Evolutionary conservation across 2,797 vertebrate species (phyloP).

Genomic region (Leptatherina wallacei): DNA sequence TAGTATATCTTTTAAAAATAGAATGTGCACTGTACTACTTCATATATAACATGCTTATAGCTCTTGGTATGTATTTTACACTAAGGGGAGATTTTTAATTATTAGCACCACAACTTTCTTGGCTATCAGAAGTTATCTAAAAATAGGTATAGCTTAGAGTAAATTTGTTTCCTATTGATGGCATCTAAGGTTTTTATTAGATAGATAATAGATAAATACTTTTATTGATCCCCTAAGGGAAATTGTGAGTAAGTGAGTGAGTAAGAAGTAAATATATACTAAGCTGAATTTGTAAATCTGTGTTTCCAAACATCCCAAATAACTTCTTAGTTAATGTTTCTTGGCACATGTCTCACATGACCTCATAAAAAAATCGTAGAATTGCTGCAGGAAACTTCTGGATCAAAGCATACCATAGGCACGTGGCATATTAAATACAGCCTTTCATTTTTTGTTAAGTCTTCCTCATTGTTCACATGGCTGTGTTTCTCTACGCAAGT

Average conservation of each 20-base stretch:
- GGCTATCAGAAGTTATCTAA: not conserved
- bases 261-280: not conserved
- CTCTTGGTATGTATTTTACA: not conserved
- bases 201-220: not conserved
- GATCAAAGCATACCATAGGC: constrained; percentile 9
- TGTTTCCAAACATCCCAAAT: constrained; percentile 5
- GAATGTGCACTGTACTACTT: no score
- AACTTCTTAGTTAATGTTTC: not conserved
- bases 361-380: constrained; percentile 3
- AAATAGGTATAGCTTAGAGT: not conserved
- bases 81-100: not conserved
- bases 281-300: not conserved
- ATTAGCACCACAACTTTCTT: not conserved
- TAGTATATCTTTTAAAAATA: no score
- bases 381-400: not conserved
- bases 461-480: constrained; percentile 23
- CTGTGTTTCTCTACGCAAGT: constrained; percentile 29
- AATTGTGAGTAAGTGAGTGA: no score
- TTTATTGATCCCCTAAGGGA: not conserved
- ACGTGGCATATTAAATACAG: constrained; percentile 13
- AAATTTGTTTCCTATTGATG: not conserved
- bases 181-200: no score
- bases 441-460: constrained; percentile 10
- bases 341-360: constrained; percentile 8
- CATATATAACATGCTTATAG: not conserved